These are phyloP conservation scores for Hirudinaria manillensis DNA, from an alignment of 2,888 invertebrate genomes.

Conservation along the genomic window DNA sequence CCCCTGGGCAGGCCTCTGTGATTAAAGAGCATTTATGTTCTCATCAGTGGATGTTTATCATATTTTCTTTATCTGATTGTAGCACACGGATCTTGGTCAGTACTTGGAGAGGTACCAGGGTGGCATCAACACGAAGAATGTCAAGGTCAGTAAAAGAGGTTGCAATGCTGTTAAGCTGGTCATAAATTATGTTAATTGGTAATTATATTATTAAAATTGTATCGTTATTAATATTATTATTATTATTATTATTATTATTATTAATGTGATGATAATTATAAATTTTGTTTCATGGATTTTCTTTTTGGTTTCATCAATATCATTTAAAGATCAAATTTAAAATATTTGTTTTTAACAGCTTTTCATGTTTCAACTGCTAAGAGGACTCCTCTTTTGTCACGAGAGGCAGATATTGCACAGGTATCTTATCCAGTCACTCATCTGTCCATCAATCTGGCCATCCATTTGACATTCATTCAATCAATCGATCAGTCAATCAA, in stretches of 20 bases:
- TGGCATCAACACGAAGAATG: conserved; percentile 87
- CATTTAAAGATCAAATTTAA: not conserved
- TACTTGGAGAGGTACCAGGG: conserved; percentile 94
- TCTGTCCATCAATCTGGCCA: no score
- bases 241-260: conserved; percentile 16
- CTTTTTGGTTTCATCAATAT: not conserved
- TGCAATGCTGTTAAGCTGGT: not conserved
- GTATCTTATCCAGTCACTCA: conserved; percentile 42
- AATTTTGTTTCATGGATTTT: not conserved
- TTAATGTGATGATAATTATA: conserved; percentile 1
- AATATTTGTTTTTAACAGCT: conserved; percentile 60
- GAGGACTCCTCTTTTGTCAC: conserved; percentile 94
- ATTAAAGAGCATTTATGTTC: no score
- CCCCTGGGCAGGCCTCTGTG: not conserved
- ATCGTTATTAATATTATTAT: not conserved
- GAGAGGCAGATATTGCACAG: conserved; percentile 85
- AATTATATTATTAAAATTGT: conserved; percentile 2
- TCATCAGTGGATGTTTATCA: not conserved
- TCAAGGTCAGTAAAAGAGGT: conserved; percentile 54
- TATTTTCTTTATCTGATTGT: conserved; percentile 31
- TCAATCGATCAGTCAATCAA: not conserved
- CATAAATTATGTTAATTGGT: not conserved
- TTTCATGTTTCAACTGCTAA: conserved; percentile 90
- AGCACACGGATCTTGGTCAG: conserved; percentile 97
- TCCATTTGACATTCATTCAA: not conserved